phyloP scores from a whole-genome alignment of 2,888 invertebrate species.

The Cryptophagus acutangulus region DNA sequence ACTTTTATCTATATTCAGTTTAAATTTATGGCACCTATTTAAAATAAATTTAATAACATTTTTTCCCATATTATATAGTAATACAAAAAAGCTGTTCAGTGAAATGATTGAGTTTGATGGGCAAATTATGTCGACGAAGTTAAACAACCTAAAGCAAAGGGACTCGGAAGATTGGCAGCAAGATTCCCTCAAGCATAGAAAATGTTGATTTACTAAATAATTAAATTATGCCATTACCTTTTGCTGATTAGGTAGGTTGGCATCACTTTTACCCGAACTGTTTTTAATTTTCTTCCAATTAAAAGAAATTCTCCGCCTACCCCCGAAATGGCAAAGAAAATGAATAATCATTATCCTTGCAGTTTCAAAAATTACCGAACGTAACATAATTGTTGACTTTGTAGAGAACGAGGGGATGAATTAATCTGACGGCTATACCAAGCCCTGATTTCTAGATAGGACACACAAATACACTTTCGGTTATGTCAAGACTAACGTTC shows the following conservation, averaged over 20 bases:
- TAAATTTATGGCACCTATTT: too few relatives aligned
- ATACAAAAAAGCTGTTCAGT: too few relatives aligned
- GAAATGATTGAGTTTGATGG: slow-evolving; percentile 1
- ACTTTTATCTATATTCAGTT: too few relatives aligned
- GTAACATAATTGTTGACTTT: slow-evolving; percentile 9
- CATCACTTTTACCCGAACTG: slow-evolving; percentile 2
- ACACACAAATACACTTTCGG: slow-evolving; percentile 33
- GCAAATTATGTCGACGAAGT: slow-evolving; percentile 8
- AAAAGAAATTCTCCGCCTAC: background rate
- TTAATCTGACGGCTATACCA: slow-evolving; percentile 40
- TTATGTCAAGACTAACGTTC: slow-evolving; percentile 17
- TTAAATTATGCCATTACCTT: slow-evolving; percentile 24
- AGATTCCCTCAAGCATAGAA: slow-evolving; percentile 15
- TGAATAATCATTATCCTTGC: slow-evolving; percentile 6
- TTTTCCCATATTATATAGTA: too few relatives aligned
- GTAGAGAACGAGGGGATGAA: slow-evolving; percentile 30
- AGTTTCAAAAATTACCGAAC: slow-evolving; percentile 6
- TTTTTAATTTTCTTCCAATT: slow-evolving; percentile 8
- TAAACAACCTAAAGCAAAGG: slow-evolving; percentile 11
- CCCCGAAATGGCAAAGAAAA: background rate
- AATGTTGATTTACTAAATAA: slow-evolving; percentile 25
- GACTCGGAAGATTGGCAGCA: too few relatives aligned
- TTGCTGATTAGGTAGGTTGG: slow-evolving; percentile 12
- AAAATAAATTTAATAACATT: too few relatives aligned
- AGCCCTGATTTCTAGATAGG: slow-evolving; percentile 41